phyloP scores from a whole-genome alignment of 1,140 invertebrate species.

The Lithobius niger region DNA sequence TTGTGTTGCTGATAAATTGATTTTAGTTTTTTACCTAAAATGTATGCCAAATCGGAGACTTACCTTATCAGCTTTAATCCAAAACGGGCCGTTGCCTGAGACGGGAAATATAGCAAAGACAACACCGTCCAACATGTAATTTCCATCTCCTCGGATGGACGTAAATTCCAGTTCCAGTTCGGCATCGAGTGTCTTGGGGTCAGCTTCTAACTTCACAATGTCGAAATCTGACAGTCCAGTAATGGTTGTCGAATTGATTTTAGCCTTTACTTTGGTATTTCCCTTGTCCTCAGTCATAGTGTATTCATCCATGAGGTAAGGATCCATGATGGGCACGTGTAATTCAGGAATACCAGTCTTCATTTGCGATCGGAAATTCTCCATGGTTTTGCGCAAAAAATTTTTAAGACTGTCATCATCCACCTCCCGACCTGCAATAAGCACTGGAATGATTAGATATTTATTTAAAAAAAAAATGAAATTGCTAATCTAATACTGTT shows the following conservation, averaged over 20 bases:
- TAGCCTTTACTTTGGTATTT: background rate
- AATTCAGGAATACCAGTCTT: background rate
- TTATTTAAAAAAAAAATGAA: no score
- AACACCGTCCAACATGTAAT: background rate
- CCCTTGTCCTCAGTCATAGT: background rate
- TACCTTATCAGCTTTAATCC: background rate
- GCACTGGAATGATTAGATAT: no score
- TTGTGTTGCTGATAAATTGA: no score
- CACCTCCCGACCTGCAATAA: no score
- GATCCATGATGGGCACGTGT: background rate
- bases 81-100: background rate
- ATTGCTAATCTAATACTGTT: no score
- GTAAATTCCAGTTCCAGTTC: background rate
- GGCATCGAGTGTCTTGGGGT: background rate
- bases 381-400: background rate
- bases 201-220: background rate
- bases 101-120: background rate
- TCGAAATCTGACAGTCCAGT: background rate
- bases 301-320: background rate
- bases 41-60: no score
- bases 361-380: background rate
- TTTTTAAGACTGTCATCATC: no score
- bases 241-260: background rate
- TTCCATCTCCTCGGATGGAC: background rate
- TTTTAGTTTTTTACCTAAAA: no score